Evolutionary conservation across 2,797 vertebrate genomes (phyloP), one percentile per base, ranked within the genome.

Genomic region (Acrocephalus scirpaceus): DNA sequence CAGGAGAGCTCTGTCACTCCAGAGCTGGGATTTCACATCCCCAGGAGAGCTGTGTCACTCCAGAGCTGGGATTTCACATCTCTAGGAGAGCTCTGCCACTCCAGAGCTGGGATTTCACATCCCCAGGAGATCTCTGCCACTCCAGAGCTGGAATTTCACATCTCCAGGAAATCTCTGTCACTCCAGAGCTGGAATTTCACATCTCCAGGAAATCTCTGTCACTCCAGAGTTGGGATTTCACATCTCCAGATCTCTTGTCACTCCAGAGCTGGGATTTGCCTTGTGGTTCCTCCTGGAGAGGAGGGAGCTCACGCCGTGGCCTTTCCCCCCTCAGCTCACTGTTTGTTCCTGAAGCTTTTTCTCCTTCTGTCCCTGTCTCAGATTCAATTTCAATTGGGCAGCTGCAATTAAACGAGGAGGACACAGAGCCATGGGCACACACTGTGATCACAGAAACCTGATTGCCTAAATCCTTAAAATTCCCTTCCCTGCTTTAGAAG

Each of bases 361-460:
- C 2, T 51, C 61, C 54, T 90, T 58, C 75, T 74, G 89, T 92
- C 65, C 85, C 54, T 54, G 64, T 91, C 87, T 90, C 54, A 30
- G 57, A 54, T 74, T 54, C 2, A 2, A 2, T 77, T 91, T 27
- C 20, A 83, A 74, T 91, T 70, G 70, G 90, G 85, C 87, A 90
- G 25, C 47, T 92, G 81, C 80, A 80, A n/a, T 83, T 10, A 30
- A 8, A 6, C 5, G 32, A 82, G 67, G 57, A 80, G 94, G 82
- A 50, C 53, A 26, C 62, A 20, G 34, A 94, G 93, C 93, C 72
- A 51, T 85, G 92, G 67, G 81, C 84, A 34, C 50, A 64, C 95
- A 95, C 95, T 96, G 96, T 96, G 96, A 95, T 92, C 79, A 69
- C 85, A 47, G 36, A 92, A 77, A 74, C 91, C 84, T 20, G 27